Evolutionary conservation across 2,113 vertebrate genomes (phyloP).

Genomic region (Podarcis raffonei): DNA sequence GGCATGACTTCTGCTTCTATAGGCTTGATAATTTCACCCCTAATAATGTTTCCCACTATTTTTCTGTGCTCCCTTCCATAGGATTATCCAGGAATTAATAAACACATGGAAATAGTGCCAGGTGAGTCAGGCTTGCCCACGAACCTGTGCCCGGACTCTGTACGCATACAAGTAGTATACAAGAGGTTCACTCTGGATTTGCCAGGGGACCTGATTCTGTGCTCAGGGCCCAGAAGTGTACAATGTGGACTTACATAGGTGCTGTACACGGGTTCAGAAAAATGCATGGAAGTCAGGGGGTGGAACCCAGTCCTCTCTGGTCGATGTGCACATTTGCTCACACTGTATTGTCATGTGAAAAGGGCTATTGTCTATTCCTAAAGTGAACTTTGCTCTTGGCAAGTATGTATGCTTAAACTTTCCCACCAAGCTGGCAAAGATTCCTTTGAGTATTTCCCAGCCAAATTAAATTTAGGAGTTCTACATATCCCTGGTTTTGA

Average conservation of each 20-base stretch:
- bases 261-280: not conserved
- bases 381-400: constrained; percentile 17
- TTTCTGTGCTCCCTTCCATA: not conserved
- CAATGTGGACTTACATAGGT: not conserved
- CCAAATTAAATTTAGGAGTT: constrained; percentile 4
- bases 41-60: no score
- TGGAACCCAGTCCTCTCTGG: not conserved
- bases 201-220: not conserved
- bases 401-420: not conserved
- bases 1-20: no score
- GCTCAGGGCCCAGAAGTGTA: not conserved
- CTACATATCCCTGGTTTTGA: constrained; percentile 6
- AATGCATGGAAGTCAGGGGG: not conserved
- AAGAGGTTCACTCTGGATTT: not conserved
- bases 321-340: not conserved
- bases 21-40: no score
- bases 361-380: constrained; percentile 10
- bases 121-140: not conserved
- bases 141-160: not conserved
- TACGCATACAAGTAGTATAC: not conserved
- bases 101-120: not conserved
- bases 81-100: not conserved
- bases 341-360: constrained; percentile 3
- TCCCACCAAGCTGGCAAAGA: constrained; percentile 15
- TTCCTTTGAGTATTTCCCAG: not conserved